Evolutionary conservation across 2,888 invertebrate genomes (phyloP).

Genomic region (Muscina levida): DNA sequence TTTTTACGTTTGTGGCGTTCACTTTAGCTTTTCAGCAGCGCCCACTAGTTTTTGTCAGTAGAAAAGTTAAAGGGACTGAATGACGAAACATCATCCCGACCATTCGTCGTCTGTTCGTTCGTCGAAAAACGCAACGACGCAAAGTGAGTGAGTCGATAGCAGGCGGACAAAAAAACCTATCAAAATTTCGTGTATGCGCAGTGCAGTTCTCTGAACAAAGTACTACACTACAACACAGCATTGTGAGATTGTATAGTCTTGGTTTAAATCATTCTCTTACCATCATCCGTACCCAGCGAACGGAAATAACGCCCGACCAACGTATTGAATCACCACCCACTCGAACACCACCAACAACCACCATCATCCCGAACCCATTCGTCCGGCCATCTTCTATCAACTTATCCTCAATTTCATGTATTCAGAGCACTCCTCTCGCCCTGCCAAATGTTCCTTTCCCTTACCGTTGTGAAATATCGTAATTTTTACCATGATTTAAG

Average conservation of each 20-base stretch:
- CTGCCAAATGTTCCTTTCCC: conserved; percentile 14
- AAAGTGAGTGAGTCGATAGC: neutral
- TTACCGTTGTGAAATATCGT: conserved; percentile 41
- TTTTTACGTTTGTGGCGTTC: conserved; percentile 23
- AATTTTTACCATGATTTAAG: conserved; percentile 45
- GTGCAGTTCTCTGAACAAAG: neutral
- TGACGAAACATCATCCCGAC: conserved; percentile 1
- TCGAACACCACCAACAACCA: conserved; percentile 29
- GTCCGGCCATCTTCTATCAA: neutral
- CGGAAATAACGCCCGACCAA: conserved; percentile 60
- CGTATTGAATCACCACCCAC: conserved; percentile 55
- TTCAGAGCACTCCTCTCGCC: neutral
- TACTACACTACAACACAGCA: neutral
- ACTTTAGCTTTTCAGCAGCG: conserved; percentile 34
- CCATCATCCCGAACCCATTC: neutral
- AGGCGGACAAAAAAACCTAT: conserved; percentile 20
- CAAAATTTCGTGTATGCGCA: conserved; percentile 50
- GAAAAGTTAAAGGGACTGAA: neutral
- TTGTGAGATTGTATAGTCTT: conserved; percentile 12
- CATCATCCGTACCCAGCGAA: conserved; percentile 48
- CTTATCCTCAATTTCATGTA: conserved; percentile 33
- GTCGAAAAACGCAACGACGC: neutral
- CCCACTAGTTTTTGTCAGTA: conserved; percentile 29
- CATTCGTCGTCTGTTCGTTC: neutral
- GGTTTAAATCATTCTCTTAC: conserved; percentile 44